These are phyloP conservation scores for Aspiorhynchus laticeps DNA, from an alignment of 2,113 vertebrate genomes.

Conservation along the genomic window DNA sequence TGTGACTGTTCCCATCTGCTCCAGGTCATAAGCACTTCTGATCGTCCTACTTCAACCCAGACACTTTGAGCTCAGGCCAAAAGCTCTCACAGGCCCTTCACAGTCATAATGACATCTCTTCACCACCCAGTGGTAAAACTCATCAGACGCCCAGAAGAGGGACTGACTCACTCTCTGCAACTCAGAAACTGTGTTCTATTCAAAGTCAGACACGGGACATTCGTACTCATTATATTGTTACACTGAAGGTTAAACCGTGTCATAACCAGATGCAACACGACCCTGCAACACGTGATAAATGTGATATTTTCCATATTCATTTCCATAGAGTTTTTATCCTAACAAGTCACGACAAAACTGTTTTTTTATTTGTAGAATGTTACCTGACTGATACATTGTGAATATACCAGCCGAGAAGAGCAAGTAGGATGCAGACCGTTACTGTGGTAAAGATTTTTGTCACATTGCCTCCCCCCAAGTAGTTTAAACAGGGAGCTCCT, in stretches of 20 bases:
- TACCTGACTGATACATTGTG: background rate
- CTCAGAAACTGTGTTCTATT: background rate
- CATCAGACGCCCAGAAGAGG: background rate
- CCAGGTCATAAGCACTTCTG: constrained; percentile 13
- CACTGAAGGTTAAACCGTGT: background rate
- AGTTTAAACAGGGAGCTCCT: background rate
- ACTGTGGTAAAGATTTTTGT: background rate
- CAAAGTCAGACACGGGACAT: background rate
- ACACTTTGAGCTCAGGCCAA: constrained; percentile 24
- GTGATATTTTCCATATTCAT: background rate
- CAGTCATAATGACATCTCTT: constrained; percentile 16
- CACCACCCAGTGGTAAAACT: constrained; percentile 8
- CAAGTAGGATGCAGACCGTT: background rate
- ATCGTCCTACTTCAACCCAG: background rate
- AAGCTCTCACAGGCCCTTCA: constrained; percentile 20
- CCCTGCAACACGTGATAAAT: background rate
- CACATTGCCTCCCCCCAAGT: background rate
- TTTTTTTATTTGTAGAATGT: too few species aligned
- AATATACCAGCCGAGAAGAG: background rate
- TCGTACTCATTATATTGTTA: background rate
- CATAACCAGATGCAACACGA: background rate
- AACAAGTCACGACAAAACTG: background rate
- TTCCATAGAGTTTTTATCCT: background rate
- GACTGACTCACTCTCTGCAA: background rate
- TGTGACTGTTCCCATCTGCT: constrained; percentile 33